Evolutionary conservation across 1,140 invertebrate genomes (phyloP), one percentile per base, ranked within the genome.

Genomic region (Conopomorpha cramerella): DNA sequence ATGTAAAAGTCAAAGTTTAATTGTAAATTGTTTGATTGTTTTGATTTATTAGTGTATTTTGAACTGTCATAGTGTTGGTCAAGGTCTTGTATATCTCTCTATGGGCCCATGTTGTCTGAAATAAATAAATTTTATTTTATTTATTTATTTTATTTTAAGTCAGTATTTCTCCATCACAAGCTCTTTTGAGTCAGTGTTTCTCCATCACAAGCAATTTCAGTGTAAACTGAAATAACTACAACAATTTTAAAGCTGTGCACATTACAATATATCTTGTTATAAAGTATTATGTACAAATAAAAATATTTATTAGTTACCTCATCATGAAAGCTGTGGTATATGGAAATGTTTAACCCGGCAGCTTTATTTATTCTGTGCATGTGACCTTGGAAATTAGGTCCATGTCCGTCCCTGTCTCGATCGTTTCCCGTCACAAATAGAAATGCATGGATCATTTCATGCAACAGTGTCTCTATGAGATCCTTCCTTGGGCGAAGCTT

Each of bases 371-470:
- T 98, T 44, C 92, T 81, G 35, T 89, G 55, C 97, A 99, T 99
- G 45, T 98, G 93, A 34, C 85, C 82, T 42, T 92, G 87, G 62
- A 99, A 99, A 51, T 93, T 87, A 4, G 93, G 93, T 0, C 97
- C 97, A 82, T 99, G 97, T 4, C 91, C 93, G 77, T 95, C 90
- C 57, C 92, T 82, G 51, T 97, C 93, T 52, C 83, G 81, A 51
- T 89, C 85, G 42, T 88, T 86, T 37, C 86, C 78, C 2, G 91
- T 91, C 0, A 99, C 81, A 80, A 98, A 99, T 31, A 98, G 82
- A 66, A 88, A 98, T 0, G 95, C 97, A 76, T 99, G 97, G 41
- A 99, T 99, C 97, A 99, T 99, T 79, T 99, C 97, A 77, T 99
- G 97, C 79, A 99, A 68, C n/a, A 99, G 77, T 0, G 96, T 99